A percentile compares a stretch with the other conserved stretches of the same genome.
Conservation (phyloP, 2,888 invertebrate genomes). For the Drosophila paranaensis region DNA sequence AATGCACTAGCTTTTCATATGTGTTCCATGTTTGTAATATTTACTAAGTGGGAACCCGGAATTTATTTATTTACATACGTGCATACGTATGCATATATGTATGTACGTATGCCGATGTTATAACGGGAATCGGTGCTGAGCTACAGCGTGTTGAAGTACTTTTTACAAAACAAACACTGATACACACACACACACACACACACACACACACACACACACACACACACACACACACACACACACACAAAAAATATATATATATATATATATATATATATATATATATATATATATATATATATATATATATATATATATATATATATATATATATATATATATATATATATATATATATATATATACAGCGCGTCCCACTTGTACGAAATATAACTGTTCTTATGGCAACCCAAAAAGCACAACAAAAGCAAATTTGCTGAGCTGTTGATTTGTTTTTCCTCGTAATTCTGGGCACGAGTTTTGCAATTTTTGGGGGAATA, state of each 20-base stretch:
- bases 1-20: constrained; percentile 3
- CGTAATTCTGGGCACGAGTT: constrained; percentile 16
- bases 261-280: too few species aligned
- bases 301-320: too few species aligned
- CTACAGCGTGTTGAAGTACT: constrained; percentile 61
- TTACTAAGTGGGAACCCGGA: constrained; percentile 27
- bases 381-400: constrained; percentile 65
- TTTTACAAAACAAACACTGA: constrained; percentile 49
- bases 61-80: constrained; percentile 54
- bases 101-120: constrained; percentile 20
- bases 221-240: too few species aligned
- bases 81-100: constrained; percentile 5
- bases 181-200: constrained; percentile 1
- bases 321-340: too few species aligned
- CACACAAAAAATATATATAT: too few species aligned
- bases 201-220: too few species aligned
- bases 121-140: constrained; percentile 42
- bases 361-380: constrained; percentile 49
- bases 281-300: too few species aligned
- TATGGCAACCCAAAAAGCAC: constrained; percentile 58
- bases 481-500: constrained; percentile 66
- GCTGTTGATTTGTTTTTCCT: constrained; percentile 25
- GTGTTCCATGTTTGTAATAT: constrained; percentile 2
- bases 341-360: too few species aligned
- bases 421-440: constrained; percentile 63